phyloP scores from a whole-genome alignment of 2,113 vertebrate genomes.

The Callorhinus ursinus region DNA sequence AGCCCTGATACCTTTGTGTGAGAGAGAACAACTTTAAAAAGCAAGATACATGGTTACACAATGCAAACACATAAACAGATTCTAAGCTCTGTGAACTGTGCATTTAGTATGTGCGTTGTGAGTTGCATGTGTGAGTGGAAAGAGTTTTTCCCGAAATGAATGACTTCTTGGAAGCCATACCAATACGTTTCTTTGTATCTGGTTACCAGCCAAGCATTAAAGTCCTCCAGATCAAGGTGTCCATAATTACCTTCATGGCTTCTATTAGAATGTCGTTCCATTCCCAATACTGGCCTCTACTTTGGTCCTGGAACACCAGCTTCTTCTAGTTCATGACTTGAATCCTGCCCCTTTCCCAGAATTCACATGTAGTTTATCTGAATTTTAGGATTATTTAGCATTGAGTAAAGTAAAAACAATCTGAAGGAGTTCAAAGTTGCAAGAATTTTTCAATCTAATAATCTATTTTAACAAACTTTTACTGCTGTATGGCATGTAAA shows the following conservation, averaged over 20 bases:
- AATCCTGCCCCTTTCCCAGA: not conserved
- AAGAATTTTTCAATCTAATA: not conserved
- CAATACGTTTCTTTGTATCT: not conserved
- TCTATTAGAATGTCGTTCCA: too few species aligned
- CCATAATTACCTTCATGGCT: rapidly evolving
- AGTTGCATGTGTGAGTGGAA: not conserved
- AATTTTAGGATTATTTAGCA: not conserved
- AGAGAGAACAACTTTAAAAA: not conserved
- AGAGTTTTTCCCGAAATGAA: not conserved
- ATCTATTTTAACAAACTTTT: not conserved
- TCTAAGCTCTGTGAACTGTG: not conserved
- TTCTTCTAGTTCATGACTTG: not conserved
- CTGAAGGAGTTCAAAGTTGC: not conserved
- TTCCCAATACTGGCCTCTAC: not conserved
- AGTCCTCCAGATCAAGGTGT: not conserved
- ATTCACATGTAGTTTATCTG: not conserved
- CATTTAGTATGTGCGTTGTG: too few species aligned
- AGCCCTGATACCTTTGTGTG: not conserved
- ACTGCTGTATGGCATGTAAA: not conserved
- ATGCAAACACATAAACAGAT: not conserved
- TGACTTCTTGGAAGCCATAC: not conserved
- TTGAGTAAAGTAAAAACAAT: not conserved
- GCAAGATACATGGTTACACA: too few species aligned
- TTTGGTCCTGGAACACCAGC: not conserved
- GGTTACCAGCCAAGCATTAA: rapidly evolving